Percentiles rank a stretch among this genome's conserved stretches.
Conservation (phyloP, 2,113 vertebrate genomes). For the Agapornis roseicollis region DNA sequence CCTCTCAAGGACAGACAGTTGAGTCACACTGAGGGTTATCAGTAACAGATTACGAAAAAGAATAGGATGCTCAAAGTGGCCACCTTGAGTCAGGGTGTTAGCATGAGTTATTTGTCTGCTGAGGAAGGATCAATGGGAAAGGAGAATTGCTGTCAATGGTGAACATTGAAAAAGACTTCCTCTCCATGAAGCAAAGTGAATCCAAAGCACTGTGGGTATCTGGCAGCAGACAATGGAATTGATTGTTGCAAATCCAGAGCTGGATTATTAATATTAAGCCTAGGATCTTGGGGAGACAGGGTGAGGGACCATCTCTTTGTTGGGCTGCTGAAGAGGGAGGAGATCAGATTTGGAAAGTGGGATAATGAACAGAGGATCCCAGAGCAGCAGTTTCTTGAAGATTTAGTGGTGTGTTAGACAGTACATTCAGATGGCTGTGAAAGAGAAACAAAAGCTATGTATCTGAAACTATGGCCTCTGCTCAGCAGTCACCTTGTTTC, state of each 20-base stretch:
- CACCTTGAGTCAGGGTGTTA: background rate
- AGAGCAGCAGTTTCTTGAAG: background rate
- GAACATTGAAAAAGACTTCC: background rate
- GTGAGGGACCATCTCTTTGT: background rate
- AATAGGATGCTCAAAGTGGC: background rate
- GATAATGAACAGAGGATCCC: background rate
- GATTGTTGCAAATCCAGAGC: background rate
- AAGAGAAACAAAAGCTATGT: background rate
- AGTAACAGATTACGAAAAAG: background rate
- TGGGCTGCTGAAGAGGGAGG: background rate
- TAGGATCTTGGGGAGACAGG: background rate
- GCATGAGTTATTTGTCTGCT: constrained; percentile 23
- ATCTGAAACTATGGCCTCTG: background rate
- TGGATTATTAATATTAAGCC: background rate
- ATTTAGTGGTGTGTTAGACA: background rate
- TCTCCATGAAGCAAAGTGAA: background rate
- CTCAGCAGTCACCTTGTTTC: background rate
- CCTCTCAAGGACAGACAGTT: background rate
- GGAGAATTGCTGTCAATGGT: background rate
- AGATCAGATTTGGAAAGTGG: background rate
- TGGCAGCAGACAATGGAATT: background rate
- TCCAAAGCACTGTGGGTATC: background rate
- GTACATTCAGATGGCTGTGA: background rate
- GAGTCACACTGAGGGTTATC: background rate
- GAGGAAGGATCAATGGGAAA: background rate